Evolutionary conservation across 92 coral and sea anemone species (phyloP).

Genomic region (Epizoanthus ramosus): DNA sequence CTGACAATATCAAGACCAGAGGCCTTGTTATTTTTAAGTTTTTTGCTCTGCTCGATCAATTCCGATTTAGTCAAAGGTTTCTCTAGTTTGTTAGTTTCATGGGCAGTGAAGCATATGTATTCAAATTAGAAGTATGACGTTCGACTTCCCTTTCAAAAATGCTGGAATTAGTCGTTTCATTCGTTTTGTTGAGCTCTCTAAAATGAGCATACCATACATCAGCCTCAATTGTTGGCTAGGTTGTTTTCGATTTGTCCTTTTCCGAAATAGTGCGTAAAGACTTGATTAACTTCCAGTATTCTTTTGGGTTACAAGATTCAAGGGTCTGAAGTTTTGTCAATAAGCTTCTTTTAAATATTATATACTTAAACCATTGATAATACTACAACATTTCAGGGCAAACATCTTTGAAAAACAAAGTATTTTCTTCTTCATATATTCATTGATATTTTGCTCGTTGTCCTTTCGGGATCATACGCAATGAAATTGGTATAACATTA

Average conservation of each 20-base stretch:
- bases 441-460: too few relatives aligned
- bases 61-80: background rate
- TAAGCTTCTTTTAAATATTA: too few relatives aligned
- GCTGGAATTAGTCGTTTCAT: background rate
- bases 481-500: too few relatives aligned
- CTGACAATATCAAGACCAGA: slow-evolving; percentile 4
- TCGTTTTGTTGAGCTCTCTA: background rate
- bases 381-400: too few relatives aligned
- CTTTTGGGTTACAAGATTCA: background rate
- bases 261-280: background rate
- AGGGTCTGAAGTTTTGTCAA: too few relatives aligned
- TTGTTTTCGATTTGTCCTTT: slow-evolving; percentile 1
- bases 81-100: background rate
- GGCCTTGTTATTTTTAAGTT: slow-evolving; percentile 1
- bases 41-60: background rate
- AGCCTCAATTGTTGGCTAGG: background rate
- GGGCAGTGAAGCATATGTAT: background rate
- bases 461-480: too few relatives aligned
- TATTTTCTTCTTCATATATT: too few relatives aligned
- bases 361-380: too few relatives aligned
- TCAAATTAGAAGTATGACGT: background rate
- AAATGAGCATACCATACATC: background rate
- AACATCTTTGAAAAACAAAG: too few relatives aligned
- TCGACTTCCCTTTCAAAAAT: background rate
- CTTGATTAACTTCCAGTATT: background rate